Evolutionary conservation across 2,113 vertebrate genomes (phyloP), one percentile per base, ranked within the genome.

Genomic region (Eurypyga helias): DNA sequence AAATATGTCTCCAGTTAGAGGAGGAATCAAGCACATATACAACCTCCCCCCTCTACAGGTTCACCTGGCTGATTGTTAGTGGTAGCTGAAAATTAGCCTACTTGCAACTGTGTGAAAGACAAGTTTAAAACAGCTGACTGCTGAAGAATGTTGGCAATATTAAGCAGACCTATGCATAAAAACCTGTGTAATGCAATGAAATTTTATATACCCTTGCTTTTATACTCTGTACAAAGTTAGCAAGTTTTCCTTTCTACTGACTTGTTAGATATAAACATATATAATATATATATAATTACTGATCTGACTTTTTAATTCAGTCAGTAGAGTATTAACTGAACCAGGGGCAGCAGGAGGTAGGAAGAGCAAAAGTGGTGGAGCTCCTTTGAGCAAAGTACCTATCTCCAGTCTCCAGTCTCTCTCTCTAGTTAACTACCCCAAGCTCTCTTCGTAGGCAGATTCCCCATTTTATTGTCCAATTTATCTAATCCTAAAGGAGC

Each of bases 401-500:
- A 76, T 33, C 2, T 90, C n/a, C n/a, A n/a, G 43, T 48, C 10
- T 83, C 54, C 23, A 76, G 57, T 57, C 26, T 80, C 48, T 48
- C 4, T 66, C 12, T n/a, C 31, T 46, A 65, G 19, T 21, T 90
- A 87, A 93, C 92, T 82, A 96, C 17, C 6, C 23, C 55, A 79
- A 51, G 13, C 11, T 78, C 19, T 57, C 71, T 60, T 60, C 29
- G 46, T 24, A 90, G 82, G 57, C 34, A 95, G 57, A 93, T 79
- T 85, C 51, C 38, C 28, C 48, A 25, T 90, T 90, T 87, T 83
- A 71, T 34, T 79, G 65, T 82, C 76, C 52, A 88, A 55, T 83
- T 92, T 29, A 46, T 41, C 36, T 55, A 33, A 75, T 85, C 71
- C 57, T 88, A 61, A 79, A 83, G 75, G 52, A 92, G 11, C 8